Evolutionary conservation across 2,888 invertebrate genomes (phyloP), one percentile per base, ranked within the genome.

Genomic region (Drosophila mulleri): DNA sequence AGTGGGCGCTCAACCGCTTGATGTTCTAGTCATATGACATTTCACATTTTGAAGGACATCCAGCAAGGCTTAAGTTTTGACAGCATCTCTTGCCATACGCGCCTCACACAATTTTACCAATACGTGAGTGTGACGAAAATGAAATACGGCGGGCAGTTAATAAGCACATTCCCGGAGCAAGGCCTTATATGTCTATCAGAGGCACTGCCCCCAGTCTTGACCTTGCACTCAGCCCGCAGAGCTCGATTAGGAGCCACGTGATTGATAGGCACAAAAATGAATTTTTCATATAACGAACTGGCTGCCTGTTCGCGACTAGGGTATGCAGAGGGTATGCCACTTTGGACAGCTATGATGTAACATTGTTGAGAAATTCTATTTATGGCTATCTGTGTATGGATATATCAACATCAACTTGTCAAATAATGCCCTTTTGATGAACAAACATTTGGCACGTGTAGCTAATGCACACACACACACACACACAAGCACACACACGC

Each of bases 221-320:
- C 52, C 76, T 65, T 61, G 53, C 16, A 45, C 18, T 12, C 12
- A 26, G 18, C 12, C 41, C 39, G 57, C 37, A 16, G 14, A 37
- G 37, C 37, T 37, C 37, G 37, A 62, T 48, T 42, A 58, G 53
- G 48, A 23, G 23, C 23, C 41, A 42, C 60, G 78, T 85, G 85
- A 86, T 88, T 86, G 86, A 86, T 86, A 67, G 86, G 68, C 75
- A 54, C 54, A 62, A 71, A 82, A 86, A 85, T 88, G 69, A 85
- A 86, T 88, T 83, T 85, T 76, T 79, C 81, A 88, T 83, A 78
- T 76, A 71, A 68, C 29, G 44, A 53, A 44, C 57, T 23, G 0
- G 18, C 1, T n/a, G 20, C 6, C 16, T 5, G 9, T 8, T 3
- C 37, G 14, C 32, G 26, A 62, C 50, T 70, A 48, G 48, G 11